Conservation (phyloP, 2,888 invertebrate species). For the Lysandra bellargus region DNA sequence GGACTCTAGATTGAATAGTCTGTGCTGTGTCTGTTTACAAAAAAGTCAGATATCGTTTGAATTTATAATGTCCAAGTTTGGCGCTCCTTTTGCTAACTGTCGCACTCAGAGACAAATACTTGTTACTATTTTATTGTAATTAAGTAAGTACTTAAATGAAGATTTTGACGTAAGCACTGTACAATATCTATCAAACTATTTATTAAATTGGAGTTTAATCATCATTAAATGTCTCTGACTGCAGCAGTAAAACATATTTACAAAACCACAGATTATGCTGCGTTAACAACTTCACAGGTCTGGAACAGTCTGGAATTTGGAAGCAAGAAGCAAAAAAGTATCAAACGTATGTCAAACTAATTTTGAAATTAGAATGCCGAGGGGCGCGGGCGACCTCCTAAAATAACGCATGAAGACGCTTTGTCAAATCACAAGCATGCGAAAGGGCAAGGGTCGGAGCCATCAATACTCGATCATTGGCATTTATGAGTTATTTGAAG, state of each 20-base stretch:
- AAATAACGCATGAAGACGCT: slow-evolving; percentile 56
- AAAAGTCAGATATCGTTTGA: too few species aligned
- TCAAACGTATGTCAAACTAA: neutral
- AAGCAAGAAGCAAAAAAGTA: neutral
- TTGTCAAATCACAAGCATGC: slow-evolving; percentile 35
- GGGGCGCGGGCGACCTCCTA: slow-evolving; percentile 73
- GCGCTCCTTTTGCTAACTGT: neutral
- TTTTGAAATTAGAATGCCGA: slow-evolving; percentile 40
- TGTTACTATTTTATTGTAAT: too few species aligned
- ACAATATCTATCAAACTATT: too few species aligned
- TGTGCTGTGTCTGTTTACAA: neutral
- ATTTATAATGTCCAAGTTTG: neutral
- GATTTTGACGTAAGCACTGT: too few species aligned
- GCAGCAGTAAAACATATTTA: neutral
- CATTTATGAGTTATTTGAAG: slow-evolving; percentile 8
- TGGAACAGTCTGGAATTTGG: neutral
- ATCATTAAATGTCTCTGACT: too few species aligned
- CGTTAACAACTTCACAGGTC: neutral
- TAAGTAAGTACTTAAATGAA: too few species aligned
- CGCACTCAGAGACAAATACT: too few species aligned
- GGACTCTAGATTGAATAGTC: neutral
- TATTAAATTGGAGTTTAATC: too few species aligned
- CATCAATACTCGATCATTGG: slow-evolving; percentile 31
- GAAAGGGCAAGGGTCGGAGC: slow-evolving; percentile 34
- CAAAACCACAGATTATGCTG: neutral